Base-by-base conservation (phyloP, 2,888 invertebrate species). In the Stegana nigrithorax region DNA sequence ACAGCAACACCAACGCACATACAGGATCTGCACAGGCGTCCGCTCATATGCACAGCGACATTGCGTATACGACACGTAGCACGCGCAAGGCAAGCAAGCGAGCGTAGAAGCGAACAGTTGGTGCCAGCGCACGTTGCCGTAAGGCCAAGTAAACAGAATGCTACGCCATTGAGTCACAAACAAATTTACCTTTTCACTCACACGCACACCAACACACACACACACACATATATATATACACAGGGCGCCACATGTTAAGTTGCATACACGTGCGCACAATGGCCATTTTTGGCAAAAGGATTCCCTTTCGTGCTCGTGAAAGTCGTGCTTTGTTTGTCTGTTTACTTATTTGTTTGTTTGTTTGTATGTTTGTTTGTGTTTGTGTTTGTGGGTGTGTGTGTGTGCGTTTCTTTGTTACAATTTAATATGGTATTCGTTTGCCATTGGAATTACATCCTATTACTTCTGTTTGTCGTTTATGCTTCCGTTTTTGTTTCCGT, bases 11-110 rank as follows among this genome's bases (percentile, higher is more conserved):
- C n/a, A n/a, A 42, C 42, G n/a, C 42, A 63, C 64, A 57, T n/a
- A 57, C 56, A 29, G 7, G 32, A 14, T 5, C 47, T 14, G 36
- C 55, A 19, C 21, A 21, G n/a, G 2, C 17, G 26, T 32, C 12
- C 23, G 26, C 32, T 58, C 68, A 61, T 58, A 63, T 63, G 63
- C 26, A 21, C 42, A 4, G 60, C 59, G 29, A 65, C 67, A 72
- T 71, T 62, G 62, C 72, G 62, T 67, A 71, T 70, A 73, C 73
- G 64, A 63, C 66, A 65, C 50, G 39, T 14, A n/a, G 14, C 14
- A 8, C 39, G 39, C 14, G n/a, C n/a, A n/a, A n/a, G n/a, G n/a
- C n/a, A n/a, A n/a, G n/a, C n/a, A n/a, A n/a, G n/a, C n/a, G n/a
- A n/a, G n/a, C n/a, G n/a, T n/a, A n/a, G n/a, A n/a, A n/a, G n/a